Evolutionary conservation across 2,113 vertebrate species (phyloP).

Genomic region (Trichechus manatus): DNA sequence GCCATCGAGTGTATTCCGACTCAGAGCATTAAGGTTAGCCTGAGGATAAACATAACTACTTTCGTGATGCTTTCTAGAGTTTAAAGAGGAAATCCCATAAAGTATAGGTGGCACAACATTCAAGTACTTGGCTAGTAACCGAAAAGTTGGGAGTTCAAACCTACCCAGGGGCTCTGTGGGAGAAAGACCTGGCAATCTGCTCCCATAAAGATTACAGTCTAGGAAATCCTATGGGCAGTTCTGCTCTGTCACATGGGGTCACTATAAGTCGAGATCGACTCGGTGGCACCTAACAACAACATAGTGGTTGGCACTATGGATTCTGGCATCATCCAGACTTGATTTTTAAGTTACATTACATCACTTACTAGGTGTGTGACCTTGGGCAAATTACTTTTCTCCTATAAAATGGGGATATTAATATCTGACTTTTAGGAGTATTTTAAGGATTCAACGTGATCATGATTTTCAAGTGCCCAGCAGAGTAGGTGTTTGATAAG

Average conservation of each 20-base stretch:
- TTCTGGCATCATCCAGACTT: not conserved
- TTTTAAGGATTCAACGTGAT: not conserved
- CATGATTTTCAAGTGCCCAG: not conserved
- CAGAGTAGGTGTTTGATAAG: not conserved
- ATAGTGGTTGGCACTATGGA: not conserved
- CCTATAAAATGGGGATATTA: not conserved
- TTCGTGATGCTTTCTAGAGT: not conserved
- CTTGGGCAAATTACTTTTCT: not conserved
- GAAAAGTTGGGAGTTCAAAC: too few species aligned
- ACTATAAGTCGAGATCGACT: too few species aligned
- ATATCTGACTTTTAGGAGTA: not conserved
- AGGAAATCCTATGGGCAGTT: not conserved
- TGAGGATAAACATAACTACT: not conserved
- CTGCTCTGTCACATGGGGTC: not conserved
- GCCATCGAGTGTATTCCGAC: too few species aligned
- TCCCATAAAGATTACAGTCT: not conserved
- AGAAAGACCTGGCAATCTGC: too few species aligned
- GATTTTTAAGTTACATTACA: not conserved
- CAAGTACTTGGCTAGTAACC: too few species aligned
- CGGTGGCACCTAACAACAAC: too few species aligned
- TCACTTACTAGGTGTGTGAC: not conserved
- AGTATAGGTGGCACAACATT: too few species aligned
- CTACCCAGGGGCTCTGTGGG: too few species aligned
- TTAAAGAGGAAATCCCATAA: not conserved
- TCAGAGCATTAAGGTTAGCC: not conserved